These are phyloP conservation scores for Hestina assimilis DNA, from an alignment of 1,140 invertebrate genomes.

Conservation along the genomic window DNA sequence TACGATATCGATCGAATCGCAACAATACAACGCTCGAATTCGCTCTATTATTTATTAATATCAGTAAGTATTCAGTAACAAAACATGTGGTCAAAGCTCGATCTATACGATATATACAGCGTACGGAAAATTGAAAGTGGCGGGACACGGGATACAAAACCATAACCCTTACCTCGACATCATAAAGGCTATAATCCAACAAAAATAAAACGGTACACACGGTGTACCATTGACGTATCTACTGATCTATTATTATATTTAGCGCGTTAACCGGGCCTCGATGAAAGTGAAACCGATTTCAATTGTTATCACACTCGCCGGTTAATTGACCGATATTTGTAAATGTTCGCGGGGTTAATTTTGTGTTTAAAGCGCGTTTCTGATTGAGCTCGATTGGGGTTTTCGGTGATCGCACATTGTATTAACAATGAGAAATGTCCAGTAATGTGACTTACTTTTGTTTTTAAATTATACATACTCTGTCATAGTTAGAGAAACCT, in stretches of 20 bases:
- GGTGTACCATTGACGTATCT: constrained; percentile 62
- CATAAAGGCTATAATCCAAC: constrained; percentile 18
- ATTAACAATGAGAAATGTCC: too few species aligned
- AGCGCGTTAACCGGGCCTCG: constrained; percentile 56
- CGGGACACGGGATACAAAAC: constrained; percentile 6
- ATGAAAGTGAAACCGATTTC: constrained; percentile 72
- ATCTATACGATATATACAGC: constrained; percentile 40
- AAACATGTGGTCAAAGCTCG: constrained; percentile 32
- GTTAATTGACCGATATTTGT: constrained; percentile 76
- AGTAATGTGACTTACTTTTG: too few species aligned
- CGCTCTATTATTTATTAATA: constrained; percentile 43
- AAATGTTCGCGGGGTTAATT: constrained; percentile 64
- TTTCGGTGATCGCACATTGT: constrained; percentile 10
- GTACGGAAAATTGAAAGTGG: constrained; percentile 67
- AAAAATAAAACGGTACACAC: constrained; percentile 37
- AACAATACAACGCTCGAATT: constrained; percentile 35
- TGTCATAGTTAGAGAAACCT: too few species aligned
- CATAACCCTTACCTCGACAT: constrained; percentile 3
- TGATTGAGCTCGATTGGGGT: constrained; percentile 11
- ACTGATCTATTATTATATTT: constrained; percentile 74
- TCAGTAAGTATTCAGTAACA: constrained; percentile 36
- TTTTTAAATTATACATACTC: too few species aligned
- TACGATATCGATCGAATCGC: background rate
- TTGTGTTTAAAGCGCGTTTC: constrained; percentile 48
- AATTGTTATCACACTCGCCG: constrained; percentile 69